Percentiles rank a stretch among this genome's conserved stretches.
These are phyloP conservation scores for Hystrix brachyura DNA, from an alignment of 2,113 vertebrate species.

Conservation along the genomic window DNA sequence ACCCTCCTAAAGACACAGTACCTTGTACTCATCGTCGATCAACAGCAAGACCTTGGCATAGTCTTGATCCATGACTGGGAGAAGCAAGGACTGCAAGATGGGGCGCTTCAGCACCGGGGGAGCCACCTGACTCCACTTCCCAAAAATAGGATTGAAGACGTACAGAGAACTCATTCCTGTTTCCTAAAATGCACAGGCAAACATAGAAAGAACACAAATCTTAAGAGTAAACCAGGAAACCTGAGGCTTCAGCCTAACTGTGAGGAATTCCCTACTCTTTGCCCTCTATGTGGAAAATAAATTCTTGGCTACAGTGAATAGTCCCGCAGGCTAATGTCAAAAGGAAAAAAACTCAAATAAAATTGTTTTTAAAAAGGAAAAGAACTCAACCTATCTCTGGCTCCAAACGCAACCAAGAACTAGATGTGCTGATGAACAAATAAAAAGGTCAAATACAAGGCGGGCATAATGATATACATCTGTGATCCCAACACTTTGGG, in stretches of 20 bases:
- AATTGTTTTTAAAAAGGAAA: not conserved
- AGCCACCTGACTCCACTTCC: conserved; percentile 95
- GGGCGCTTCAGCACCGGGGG: conserved; percentile 93
- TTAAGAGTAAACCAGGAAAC: not conserved
- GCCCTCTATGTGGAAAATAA: not conserved
- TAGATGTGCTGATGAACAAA: not conserved
- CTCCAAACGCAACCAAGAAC: conserved; percentile 14
- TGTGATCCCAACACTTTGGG: not conserved
- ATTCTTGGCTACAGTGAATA: not conserved
- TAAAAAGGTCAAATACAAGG: not conserved
- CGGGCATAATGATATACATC: not conserved
- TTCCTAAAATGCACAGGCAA: conserved; percentile 88
- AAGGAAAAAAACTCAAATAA: not conserved
- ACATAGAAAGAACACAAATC: not conserved
- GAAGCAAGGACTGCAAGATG: conserved; percentile 94
- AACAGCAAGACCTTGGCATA: conserved; percentile 97
- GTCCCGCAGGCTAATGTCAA: not conserved
- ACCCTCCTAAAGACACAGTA: conserved; percentile 68
- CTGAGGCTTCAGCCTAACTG: not conserved
- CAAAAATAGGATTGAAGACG: conserved; percentile 99
- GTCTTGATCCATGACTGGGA: conserved; percentile 98
- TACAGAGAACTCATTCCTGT: conserved; percentile 93
- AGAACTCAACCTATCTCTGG: not conserved
- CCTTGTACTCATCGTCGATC: conserved; percentile 97
- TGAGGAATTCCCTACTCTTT: not conserved